Evolutionary conservation across 2,113 vertebrate species (phyloP), one percentile per base, ranked within the genome.

Genomic region (Romanogobio albipinnatus): DNA sequence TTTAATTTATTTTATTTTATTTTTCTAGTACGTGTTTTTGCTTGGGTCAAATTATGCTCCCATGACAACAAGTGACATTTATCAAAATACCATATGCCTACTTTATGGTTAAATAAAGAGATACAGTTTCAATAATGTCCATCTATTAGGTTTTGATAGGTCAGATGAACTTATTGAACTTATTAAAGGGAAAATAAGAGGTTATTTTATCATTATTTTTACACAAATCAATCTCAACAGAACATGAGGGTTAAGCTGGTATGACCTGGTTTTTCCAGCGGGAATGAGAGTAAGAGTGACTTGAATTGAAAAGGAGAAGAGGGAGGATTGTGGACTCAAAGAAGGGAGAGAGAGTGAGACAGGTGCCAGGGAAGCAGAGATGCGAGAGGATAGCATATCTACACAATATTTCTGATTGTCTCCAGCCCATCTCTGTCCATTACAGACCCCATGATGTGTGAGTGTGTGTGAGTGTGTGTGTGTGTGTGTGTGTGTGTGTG

Each of bases 351-450:
- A 33, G 71, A 36, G 6, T 43, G 47, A 61, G 61, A 49, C 5
- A 53, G 78, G 24, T 17, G 49, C 39, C 15, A 47, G 61, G 8
- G 3, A 61, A 78, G 51, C 13, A 68, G 3, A 68, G 61, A 66
- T n/a, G 36, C 1, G 1, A 29, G n/a, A n/a, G 51, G 0, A 10
- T 3, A 4, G 22, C 45, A n/a, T 56, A 6, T 53, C 73, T 70
- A 78, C 56, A 78, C 58, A 86, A 68, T 62, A 83, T 74, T 49
- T n/a, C 71, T 75, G 71, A 75, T 75, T 75, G 43, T 49, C 71
- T 49, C 71, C 14, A 75, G 71, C 45, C n/a, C 47, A 24, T 13
- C 26, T 13, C 4, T 51, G 49, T 56, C 26, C 49, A 56, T 53
- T 29, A 53, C 8, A 53, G 26, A 76, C 47, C n/a, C 24, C 45